Percentiles rank a stretch among this genome's conserved stretches.
Conservation (phyloP, 2,113 vertebrate species). For the Mesocricetus auratus region DNA sequence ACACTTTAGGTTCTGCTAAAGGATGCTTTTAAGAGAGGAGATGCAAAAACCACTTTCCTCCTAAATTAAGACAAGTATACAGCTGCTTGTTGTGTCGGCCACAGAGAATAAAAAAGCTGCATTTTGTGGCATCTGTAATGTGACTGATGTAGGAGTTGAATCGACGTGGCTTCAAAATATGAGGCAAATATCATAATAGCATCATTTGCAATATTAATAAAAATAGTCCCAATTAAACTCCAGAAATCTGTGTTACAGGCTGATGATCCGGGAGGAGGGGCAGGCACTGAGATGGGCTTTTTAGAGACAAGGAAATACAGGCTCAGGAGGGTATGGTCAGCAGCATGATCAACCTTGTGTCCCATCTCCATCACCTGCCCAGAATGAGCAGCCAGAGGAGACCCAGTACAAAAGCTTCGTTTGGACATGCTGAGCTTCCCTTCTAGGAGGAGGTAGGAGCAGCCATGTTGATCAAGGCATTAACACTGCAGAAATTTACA, state of each 20-base stretch:
- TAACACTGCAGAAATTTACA: background rate
- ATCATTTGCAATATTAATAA: constrained; percentile 57
- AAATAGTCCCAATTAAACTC: constrained; percentile 63
- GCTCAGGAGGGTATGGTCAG: background rate
- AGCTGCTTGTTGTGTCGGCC: constrained; percentile 32
- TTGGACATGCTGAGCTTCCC: background rate
- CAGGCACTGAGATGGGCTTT: background rate
- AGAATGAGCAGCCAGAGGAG: background rate
- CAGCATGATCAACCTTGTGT: background rate
- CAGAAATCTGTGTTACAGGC: background rate
- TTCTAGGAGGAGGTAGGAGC: background rate
- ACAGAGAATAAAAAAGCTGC: constrained; percentile 47
- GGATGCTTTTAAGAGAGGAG: constrained; percentile 57
- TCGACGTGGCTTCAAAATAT: background rate
- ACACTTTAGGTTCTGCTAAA: constrained; percentile 46
- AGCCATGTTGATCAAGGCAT: background rate
- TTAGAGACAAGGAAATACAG: constrained; percentile 17
- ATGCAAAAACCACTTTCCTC: constrained; percentile 54
- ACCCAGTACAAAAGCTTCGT: background rate
- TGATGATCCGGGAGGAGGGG: background rate
- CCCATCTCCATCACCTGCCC: background rate
- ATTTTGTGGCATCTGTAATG: constrained; percentile 55
- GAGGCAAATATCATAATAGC: constrained; percentile 48
- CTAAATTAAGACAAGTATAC: constrained; percentile 72
- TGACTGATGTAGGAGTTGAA: constrained; percentile 46